These are phyloP conservation scores for Leptobrachium leishanense DNA, from an alignment of 2,113 vertebrate species.

Conservation along the genomic window DNA sequence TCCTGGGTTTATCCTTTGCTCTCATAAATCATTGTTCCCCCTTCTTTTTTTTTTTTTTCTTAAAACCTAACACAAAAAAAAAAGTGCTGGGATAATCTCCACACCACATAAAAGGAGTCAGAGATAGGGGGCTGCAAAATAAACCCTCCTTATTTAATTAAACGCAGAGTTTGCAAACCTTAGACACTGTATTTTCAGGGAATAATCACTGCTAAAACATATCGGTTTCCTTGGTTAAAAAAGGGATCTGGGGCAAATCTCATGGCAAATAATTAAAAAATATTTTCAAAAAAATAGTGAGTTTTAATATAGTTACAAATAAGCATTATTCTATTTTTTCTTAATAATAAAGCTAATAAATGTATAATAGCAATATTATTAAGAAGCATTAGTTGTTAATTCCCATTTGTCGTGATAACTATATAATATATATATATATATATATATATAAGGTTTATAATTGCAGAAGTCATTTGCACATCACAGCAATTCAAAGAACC, in stretches of 20 bases:
- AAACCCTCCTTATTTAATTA: conserved; percentile 52
- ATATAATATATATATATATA: too few species aligned
- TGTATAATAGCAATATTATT: too few species aligned
- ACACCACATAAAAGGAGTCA: conserved; percentile 60
- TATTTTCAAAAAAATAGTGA: too few species aligned
- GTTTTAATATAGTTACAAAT: too few species aligned
- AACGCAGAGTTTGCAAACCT: conserved; percentile 27
- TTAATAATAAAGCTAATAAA: too few species aligned
- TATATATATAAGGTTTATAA: too few species aligned
- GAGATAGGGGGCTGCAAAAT: conserved; percentile 25
- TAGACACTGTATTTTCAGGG: background rate
- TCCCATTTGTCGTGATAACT: too few species aligned
- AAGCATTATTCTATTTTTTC: too few species aligned
- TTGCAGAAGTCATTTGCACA: too few species aligned
- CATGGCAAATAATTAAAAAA: background rate
- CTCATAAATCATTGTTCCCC: conserved; percentile 53
- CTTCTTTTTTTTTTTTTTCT: conserved; percentile 8
- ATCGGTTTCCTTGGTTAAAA: background rate
- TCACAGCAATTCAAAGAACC: too few species aligned
- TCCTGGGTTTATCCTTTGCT: conserved; percentile 54
- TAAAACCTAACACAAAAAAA: background rate
- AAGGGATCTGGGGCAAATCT: background rate
- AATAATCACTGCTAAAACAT: background rate
- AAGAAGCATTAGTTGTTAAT: too few species aligned
- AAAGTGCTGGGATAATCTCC: conserved; percentile 50